phyloP scores from a whole-genome alignment of 1,140 invertebrate species.

The Tetramorium alpestre region DNA sequence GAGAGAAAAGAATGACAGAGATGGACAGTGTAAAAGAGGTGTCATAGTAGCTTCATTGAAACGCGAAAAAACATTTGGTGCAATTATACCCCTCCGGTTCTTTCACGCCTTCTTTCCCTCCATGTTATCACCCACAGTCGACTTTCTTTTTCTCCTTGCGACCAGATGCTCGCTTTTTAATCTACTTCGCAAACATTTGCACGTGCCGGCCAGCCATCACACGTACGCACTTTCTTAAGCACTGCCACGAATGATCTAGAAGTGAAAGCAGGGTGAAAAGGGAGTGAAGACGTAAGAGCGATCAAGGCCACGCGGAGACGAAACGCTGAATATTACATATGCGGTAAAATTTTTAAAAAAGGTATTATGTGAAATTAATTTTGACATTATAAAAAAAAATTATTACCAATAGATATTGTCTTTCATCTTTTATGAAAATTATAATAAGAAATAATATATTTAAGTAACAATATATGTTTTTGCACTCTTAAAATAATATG shows the following conservation, averaged over 20 bases:
- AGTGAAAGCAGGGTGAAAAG: background rate
- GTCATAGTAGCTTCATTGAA: constrained; percentile 60
- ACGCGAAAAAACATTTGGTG: constrained; percentile 62
- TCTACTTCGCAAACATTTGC: constrained; percentile 60
- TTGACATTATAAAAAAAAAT: background rate
- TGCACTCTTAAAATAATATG: background rate
- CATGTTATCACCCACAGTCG: background rate
- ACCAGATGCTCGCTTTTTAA: constrained; percentile 65
- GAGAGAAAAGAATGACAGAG: constrained; percentile 43
- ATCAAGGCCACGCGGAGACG: background rate
- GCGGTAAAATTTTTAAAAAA: background rate
- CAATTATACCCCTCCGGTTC: constrained; percentile 68
- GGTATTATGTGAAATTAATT: constrained; percentile 4
- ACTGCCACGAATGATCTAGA: background rate
- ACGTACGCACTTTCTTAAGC: constrained; percentile 17
- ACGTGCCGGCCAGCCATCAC: constrained; percentile 5
- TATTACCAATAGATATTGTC: background rate
- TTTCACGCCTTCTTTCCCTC: constrained; percentile 44
- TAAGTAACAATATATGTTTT: background rate
- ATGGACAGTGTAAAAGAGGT: constrained; percentile 40
- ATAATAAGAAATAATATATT: background rate
- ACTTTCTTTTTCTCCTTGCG: background rate
- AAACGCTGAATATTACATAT: constrained; percentile 9
- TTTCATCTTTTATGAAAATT: background rate
- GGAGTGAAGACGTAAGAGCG: background rate